Percentiles rank a stretch among this genome's conserved stretches.
Conservation (phyloP, 2,888 invertebrate genomes). For the Drosophila macrospina region DNA sequence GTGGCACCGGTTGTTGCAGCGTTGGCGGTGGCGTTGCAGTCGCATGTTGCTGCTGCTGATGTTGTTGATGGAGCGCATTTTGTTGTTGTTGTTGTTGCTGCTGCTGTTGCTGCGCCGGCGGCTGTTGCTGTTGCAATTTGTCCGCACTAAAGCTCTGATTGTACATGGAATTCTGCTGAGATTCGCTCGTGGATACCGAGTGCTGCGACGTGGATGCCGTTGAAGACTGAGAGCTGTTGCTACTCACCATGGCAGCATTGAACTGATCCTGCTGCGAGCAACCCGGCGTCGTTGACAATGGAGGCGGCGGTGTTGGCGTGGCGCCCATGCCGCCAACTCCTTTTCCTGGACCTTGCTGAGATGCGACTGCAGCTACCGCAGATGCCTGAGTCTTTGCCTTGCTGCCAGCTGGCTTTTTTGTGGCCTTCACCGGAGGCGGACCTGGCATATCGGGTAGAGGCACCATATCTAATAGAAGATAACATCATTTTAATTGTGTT, state of each 20-base stretch:
- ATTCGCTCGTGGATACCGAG: constrained; percentile 83
- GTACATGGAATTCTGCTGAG: constrained; percentile 85
- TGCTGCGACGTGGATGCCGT: constrained; percentile 84
- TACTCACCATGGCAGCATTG: constrained; percentile 84
- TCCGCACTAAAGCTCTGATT: constrained; percentile 84
- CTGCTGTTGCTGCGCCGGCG: constrained; percentile 63
- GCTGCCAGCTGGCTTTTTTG: constrained; percentile 83
- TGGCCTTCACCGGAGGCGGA: constrained; percentile 84
- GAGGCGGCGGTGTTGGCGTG: constrained; percentile 83
- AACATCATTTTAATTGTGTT: neutral
- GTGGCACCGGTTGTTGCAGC: constrained; percentile 44
- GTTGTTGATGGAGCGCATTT: constrained; percentile 68
- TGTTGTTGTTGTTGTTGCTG: constrained; percentile 74
- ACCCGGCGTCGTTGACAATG: constrained; percentile 83
- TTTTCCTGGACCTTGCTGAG: constrained; percentile 62
- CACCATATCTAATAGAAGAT: constrained; percentile 60
- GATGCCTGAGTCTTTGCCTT: constrained; percentile 81
- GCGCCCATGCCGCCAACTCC: constrained; percentile 68
- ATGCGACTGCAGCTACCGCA: constrained; percentile 35
- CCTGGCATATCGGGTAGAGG: constrained; percentile 84
- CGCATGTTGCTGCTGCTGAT: constrained; percentile 52
- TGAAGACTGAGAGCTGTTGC: constrained; percentile 84
- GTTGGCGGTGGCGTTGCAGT: constrained; percentile 64
- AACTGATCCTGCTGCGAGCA: constrained; percentile 83
- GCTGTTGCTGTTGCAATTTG: constrained; percentile 78